phyloP scores from a whole-genome alignment of 2,113 vertebrate species.

The Hymenochirus boettgeri region DNA sequence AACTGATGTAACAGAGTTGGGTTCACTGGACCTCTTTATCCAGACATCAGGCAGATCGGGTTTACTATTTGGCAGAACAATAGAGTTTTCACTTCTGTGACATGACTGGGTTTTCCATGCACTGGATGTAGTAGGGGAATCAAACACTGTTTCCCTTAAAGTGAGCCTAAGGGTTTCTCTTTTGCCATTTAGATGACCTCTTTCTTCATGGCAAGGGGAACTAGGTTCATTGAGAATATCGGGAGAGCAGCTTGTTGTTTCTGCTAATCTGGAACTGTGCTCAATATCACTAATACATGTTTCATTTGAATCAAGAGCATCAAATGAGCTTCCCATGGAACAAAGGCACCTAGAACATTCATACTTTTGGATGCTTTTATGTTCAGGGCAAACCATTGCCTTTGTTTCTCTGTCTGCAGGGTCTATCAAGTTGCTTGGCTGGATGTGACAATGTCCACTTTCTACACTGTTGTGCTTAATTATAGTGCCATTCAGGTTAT shows the following conservation, averaged over 20 bases:
- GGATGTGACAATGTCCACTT: constrained; percentile 44
- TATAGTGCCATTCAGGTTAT: constrained; percentile 49
- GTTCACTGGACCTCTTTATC: constrained; percentile 83
- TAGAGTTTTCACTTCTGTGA: constrained; percentile 66
- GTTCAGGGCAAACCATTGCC: constrained; percentile 57
- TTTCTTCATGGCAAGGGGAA: constrained; percentile 49
- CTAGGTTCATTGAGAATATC: constrained; percentile 59
- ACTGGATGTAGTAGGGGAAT: constrained; percentile 63
- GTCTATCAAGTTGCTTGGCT: constrained; percentile 49
- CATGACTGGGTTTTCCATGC: constrained; percentile 71
- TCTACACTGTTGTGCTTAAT: constrained; percentile 31
- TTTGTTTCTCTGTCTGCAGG: constrained; percentile 51
- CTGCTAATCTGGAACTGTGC: constrained; percentile 57
- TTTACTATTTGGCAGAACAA: constrained; percentile 91
- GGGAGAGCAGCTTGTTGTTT: constrained; percentile 61
- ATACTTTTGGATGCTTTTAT: constrained; percentile 52
- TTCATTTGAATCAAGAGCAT: constrained; percentile 84
- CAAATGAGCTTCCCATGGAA: constrained; percentile 77
- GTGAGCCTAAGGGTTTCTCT: constrained; percentile 87
- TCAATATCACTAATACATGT: constrained; percentile 81
- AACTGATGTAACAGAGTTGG: constrained; percentile 65
- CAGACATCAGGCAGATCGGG: constrained; percentile 92
- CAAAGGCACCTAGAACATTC: constrained; percentile 65
- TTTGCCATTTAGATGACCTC: constrained; percentile 84
- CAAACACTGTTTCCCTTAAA: constrained; percentile 81